phyloP scores from a whole-genome alignment of 2,888 invertebrate genomes.

The Pseudolycoriella hygida region DNA sequence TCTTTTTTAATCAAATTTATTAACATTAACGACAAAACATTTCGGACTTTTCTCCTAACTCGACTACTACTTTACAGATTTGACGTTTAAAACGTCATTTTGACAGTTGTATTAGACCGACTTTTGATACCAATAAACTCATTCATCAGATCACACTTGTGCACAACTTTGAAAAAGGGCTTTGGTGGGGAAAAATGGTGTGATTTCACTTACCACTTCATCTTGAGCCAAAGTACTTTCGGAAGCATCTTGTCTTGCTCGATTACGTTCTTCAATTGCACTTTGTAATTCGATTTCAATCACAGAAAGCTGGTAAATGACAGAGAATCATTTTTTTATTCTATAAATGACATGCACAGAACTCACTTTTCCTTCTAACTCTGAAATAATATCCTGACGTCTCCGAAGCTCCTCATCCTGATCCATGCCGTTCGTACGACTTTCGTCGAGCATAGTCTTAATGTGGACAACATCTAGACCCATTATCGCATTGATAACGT shows the following conservation, averaged over 20 bases:
- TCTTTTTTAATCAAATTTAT: no score
- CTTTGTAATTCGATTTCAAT: slow-evolving; percentile 68
- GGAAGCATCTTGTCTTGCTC: slow-evolving; percentile 57
- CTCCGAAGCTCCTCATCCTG: slow-evolving; percentile 65
- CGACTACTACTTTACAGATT: no score
- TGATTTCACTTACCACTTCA: slow-evolving; percentile 50
- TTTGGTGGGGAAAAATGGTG: no score
- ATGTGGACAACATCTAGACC: slow-evolving; percentile 58
- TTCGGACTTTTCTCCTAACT: no score
- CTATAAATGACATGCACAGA: not conserved
- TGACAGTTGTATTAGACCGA: no score
- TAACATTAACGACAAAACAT: no score
- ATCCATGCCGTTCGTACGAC: slow-evolving; percentile 55
- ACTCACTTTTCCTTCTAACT: slow-evolving; percentile 58
- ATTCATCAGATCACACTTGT: no score
- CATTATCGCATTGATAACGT: slow-evolving; percentile 52
- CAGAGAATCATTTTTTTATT: no score
- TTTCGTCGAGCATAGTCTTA: slow-evolving; percentile 58
- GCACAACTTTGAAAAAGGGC: no score
- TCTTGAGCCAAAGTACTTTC: slow-evolving; percentile 57
- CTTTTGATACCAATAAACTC: no score
- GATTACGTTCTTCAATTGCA: slow-evolving; percentile 66
- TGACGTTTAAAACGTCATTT: no score
- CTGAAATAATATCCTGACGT: slow-evolving; percentile 59
- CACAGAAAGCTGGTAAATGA: slow-evolving; percentile 38